phyloP scores from a whole-genome alignment of 2,888 invertebrate species.

The Drosophila acutilabella region DNA sequence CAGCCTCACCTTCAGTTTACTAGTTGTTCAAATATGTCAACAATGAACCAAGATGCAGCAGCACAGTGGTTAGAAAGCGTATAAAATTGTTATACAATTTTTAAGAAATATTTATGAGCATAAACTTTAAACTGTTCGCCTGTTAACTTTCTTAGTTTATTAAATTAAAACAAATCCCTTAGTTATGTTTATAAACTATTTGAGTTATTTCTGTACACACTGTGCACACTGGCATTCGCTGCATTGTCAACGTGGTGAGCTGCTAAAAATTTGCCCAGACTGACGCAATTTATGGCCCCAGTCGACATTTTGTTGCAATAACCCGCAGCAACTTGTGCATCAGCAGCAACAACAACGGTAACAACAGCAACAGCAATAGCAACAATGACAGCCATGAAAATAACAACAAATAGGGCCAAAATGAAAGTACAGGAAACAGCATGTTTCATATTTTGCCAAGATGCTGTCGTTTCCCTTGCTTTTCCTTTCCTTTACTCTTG shows the following conservation, averaged over 20 bases:
- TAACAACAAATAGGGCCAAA: constrained; percentile 17
- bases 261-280: constrained; percentile 68
- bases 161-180: not conserved
- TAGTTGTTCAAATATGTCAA: constrained; percentile 75
- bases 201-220: not conserved
- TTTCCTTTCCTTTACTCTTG: constrained; percentile 13
- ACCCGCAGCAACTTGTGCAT: constrained; percentile 59
- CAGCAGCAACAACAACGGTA: constrained; percentile 16
- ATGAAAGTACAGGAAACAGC: constrained; percentile 47
- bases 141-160: no score
- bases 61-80: not conserved
- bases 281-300: constrained; percentile 74
- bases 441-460: constrained; percentile 60
- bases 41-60: constrained; percentile 49
- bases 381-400: constrained; percentile 4
- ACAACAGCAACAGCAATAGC: constrained; percentile 12
- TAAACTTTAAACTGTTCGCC: no score
- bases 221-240: constrained; percentile 1
- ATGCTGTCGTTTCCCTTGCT: constrained; percentile 26
- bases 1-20: constrained; percentile 59
- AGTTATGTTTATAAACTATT: no score
- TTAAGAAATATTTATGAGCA: no score
- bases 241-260: constrained; percentile 26
- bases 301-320: constrained; percentile 77
- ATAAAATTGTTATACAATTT: no score